Percentiles rank a stretch among this genome's conserved stretches.
Evolutionary conservation across 2,797 vertebrate species (phyloP).

Genomic region (Bucorvus abyssinicus): DNA sequence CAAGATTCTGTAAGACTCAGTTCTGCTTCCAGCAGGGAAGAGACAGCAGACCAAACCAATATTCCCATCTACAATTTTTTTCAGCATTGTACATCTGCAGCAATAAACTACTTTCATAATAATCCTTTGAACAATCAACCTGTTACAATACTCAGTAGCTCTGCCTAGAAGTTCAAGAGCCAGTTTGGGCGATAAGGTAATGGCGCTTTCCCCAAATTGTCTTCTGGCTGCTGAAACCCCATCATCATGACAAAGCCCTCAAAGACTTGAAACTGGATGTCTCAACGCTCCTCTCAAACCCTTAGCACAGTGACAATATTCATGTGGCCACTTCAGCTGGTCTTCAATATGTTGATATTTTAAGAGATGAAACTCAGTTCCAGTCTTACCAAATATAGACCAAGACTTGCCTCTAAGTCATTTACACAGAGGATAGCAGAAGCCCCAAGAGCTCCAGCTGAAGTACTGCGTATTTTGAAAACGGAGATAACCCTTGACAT

Average conservation of each 20-base stretch:
- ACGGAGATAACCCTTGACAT: background rate
- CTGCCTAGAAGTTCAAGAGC: background rate
- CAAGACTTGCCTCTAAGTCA: background rate
- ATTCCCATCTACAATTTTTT: background rate
- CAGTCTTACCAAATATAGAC: background rate
- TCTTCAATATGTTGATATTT: background rate
- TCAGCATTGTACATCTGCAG: background rate
- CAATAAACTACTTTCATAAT: background rate
- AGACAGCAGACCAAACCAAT: background rate
- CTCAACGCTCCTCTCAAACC: background rate
- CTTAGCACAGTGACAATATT: background rate
- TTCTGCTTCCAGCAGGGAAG: background rate
- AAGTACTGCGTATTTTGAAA: background rate
- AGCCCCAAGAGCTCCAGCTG: background rate
- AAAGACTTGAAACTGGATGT: background rate
- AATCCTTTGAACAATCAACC: background rate
- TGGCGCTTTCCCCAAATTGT: background rate
- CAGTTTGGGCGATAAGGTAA: background rate
- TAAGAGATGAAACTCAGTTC: background rate
- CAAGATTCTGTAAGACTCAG: background rate
- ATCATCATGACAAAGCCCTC: background rate
- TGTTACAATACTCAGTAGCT: background rate
- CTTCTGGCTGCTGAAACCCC: background rate
- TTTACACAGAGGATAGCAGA: background rate
- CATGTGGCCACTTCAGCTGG: background rate